Conservation (phyloP, 2,888 invertebrate genomes). For the Apomyelois bistriatella region DNA sequence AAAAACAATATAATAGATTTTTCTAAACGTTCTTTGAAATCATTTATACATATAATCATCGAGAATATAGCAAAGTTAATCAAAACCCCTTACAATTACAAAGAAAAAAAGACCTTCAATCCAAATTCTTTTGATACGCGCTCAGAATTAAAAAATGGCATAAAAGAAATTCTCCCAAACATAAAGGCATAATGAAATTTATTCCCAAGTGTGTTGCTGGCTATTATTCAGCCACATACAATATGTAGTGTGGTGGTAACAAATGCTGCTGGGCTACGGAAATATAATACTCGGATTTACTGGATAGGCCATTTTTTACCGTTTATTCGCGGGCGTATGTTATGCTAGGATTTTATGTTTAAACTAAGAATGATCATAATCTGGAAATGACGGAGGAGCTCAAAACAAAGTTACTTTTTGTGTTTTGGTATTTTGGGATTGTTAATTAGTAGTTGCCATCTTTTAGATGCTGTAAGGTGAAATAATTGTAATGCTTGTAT, state of each 20-base stretch:
- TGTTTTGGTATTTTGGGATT: no score
- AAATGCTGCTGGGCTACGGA: constrained; percentile 55
- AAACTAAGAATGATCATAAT: background rate
- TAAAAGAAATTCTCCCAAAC: constrained; percentile 61
- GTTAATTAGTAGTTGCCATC: no score
- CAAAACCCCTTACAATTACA: background rate
- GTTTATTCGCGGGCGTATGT: constrained; percentile 3
- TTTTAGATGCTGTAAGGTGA: no score
- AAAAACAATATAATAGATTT: no score
- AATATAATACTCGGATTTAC: constrained; percentile 31
- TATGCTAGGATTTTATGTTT: background rate
- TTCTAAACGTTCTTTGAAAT: no score
- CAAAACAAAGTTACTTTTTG: no score
- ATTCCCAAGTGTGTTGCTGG: constrained; percentile 71
- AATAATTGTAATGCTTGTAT: no score
- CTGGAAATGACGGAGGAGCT: no score
- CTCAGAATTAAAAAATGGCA: constrained; percentile 49
- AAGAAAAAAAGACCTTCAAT: constrained; percentile 30
- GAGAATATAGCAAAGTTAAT: background rate
- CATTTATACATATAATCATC: no score
- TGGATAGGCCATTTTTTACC: constrained; percentile 30
- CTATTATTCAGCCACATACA: constrained; percentile 74
- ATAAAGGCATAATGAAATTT: constrained; percentile 75
- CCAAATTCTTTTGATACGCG: background rate
- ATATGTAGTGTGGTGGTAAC: constrained; percentile 68